These are phyloP conservation scores for Protodeltote pygarga DNA, from an alignment of 2,888 invertebrate genomes.

Conservation along the genomic window DNA sequence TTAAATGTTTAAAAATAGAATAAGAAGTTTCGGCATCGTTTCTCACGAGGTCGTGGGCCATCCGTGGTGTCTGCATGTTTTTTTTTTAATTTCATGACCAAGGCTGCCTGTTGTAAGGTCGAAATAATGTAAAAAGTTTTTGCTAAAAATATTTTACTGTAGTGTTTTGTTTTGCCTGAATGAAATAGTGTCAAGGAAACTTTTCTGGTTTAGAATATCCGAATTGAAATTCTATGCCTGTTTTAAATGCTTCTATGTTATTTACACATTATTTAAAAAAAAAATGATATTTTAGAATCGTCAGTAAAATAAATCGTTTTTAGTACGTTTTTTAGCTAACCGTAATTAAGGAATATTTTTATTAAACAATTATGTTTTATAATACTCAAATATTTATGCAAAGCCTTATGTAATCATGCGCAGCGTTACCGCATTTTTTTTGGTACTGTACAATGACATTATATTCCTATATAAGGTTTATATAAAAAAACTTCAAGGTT, in stretches of 20 bases:
- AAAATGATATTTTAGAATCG: too few species aligned
- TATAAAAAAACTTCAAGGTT: too few species aligned
- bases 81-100: constrained; percentile 24
- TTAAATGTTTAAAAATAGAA: constrained; percentile 42
- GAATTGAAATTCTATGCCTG: too few species aligned
- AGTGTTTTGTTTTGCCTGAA: not conserved
- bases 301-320: too few species aligned
- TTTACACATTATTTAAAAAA: too few species aligned
- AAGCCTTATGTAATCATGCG: too few species aligned
- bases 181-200: not conserved
- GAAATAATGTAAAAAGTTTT: constrained; percentile 4
- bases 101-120: constrained; percentile 15
- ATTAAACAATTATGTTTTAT: not conserved
- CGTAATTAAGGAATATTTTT: not conserved
- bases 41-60: constrained; percentile 45
- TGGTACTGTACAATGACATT: too few species aligned
- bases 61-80: constrained; percentile 15
- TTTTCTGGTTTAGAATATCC: too few species aligned
- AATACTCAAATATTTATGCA: too few species aligned
- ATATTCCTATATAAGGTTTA: too few species aligned
- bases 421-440: too few species aligned
- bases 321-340: not conserved
- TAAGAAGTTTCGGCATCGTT: constrained; percentile 21
- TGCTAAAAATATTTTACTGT: constrained; percentile 8
- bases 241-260: too few species aligned